Percentiles rank a stretch among this genome's conserved stretches.
phyloP scores from a whole-genome alignment of 2,888 invertebrate species.

The Chymomyza fuscimana region DNA sequence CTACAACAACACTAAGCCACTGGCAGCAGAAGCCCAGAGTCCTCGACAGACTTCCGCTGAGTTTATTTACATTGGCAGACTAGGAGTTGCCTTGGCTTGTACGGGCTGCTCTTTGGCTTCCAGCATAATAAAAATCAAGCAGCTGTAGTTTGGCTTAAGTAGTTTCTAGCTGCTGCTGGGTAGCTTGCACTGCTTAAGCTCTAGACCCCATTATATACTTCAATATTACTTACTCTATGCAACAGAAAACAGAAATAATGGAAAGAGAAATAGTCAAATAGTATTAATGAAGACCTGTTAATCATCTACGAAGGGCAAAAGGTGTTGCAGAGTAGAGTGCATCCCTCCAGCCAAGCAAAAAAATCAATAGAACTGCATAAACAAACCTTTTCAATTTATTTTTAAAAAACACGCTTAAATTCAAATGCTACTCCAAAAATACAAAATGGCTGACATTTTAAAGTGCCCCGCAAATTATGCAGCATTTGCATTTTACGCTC shows the following conservation, averaged over 20 bases:
- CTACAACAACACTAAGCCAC: not conserved
- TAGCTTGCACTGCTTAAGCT: not conserved
- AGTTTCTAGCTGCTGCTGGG: conserved; percentile 24
- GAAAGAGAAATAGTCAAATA: conserved; percentile 40
- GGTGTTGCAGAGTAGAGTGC: not conserved
- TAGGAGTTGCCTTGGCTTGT: not conserved
- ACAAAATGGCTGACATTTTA: not conserved
- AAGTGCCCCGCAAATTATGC: not conserved
- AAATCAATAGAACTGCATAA: conserved; percentile 59
- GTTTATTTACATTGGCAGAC: conserved; percentile 28
- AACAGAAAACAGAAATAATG: not conserved
- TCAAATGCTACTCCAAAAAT: conserved; percentile 1
- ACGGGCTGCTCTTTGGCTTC: conserved; percentile 33
- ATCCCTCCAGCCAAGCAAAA: conserved; percentile 2
- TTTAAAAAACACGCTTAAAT: not conserved
- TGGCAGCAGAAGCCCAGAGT: not conserved
- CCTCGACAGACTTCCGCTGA: not conserved
- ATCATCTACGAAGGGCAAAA: conserved; percentile 32
- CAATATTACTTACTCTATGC: not conserved
- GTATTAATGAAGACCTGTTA: conserved; percentile 60
- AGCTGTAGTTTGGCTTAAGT: conserved; percentile 55
- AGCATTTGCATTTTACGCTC: not conserved
- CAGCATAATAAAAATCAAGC: conserved; percentile 51
- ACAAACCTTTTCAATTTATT: conserved; percentile 13
- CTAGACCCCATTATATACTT: conserved; percentile 3